Percentiles rank a stretch among this genome's conserved stretches.
Evolutionary conservation across 2,888 invertebrate species (phyloP).

Genomic region (Linnaemya vulpina): DNA sequence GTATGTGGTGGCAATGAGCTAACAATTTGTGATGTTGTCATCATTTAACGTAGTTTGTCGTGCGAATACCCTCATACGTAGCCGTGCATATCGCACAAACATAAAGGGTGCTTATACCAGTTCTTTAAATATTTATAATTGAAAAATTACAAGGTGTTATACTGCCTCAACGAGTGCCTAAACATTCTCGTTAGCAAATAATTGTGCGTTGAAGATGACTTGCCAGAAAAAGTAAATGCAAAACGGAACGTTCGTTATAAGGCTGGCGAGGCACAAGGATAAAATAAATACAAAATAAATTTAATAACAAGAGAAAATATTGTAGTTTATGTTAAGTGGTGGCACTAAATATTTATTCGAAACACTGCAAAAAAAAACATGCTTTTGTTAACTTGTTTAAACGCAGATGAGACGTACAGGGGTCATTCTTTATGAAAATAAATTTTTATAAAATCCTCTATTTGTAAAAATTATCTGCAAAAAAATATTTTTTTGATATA

Average conservation of each 20-base stretch:
- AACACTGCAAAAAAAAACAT: slow-evolving; percentile 14
- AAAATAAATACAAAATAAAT: slow-evolving; percentile 20
- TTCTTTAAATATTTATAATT: slow-evolving; percentile 70
- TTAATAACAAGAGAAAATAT: neutral
- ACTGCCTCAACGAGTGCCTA: slow-evolving; percentile 63
- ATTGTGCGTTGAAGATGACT: slow-evolving; percentile 71
- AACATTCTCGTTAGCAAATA: slow-evolving; percentile 70
- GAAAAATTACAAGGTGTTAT: slow-evolving; percentile 74
- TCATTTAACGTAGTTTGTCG: slow-evolving; percentile 46
- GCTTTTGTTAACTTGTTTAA: neutral
- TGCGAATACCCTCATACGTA: slow-evolving; percentile 15
- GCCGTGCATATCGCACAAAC: neutral
- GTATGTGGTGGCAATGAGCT: slow-evolving; percentile 1
- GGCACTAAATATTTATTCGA: neutral
- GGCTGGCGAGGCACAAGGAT: slow-evolving; percentile 17
- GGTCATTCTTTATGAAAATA: too few species aligned
- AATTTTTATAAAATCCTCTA: too few species aligned
- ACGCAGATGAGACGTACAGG: too few species aligned
- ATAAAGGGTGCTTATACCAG: slow-evolving; percentile 41
- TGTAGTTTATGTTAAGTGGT: neutral
- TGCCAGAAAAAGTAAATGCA: slow-evolving; percentile 35
- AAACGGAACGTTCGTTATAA: slow-evolving; percentile 10
- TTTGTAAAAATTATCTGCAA: too few species aligned
- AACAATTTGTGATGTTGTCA: slow-evolving; percentile 41
- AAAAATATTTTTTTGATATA: too few species aligned